Percentiles rank a stretch among this genome's conserved stretches.
Conservation (phyloP, 2,113 vertebrate species). For the Bubo bubo region DNA sequence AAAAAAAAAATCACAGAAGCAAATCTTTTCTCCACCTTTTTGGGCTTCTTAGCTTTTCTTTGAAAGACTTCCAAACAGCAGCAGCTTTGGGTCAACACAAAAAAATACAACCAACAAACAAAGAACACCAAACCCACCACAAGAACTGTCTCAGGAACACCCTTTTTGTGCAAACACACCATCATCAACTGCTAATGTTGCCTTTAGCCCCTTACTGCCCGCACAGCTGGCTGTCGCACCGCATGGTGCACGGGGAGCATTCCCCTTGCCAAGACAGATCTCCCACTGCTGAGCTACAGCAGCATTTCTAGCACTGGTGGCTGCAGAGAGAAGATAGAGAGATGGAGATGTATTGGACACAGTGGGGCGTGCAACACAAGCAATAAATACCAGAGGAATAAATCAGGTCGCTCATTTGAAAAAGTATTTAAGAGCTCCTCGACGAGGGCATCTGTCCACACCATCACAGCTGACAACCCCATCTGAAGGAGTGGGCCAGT, state of each 20-base stretch:
- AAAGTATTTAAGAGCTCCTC: not conserved
- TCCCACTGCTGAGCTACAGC: not conserved
- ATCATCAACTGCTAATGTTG: rapidly evolving
- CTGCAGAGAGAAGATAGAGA: not conserved
- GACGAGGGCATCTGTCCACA: rapidly evolving
- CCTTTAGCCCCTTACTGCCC: not conserved
- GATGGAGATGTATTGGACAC: not conserved
- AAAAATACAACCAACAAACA: not conserved
- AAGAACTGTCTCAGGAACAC: not conserved
- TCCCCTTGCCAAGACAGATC: rapidly evolving
- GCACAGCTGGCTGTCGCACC: rapidly evolving
- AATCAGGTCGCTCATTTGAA: not conserved
- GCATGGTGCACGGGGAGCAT: rapidly evolving
- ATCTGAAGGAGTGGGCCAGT: not conserved
- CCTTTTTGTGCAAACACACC: not conserved
- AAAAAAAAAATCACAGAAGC: not conserved
- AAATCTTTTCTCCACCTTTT: not conserved
- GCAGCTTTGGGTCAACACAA: not conserved
- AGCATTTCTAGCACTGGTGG: not conserved
- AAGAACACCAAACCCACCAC: not conserved
- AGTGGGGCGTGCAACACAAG: not conserved
- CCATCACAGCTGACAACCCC: not conserved
- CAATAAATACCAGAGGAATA: not conserved
- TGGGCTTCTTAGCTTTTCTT: not conserved
- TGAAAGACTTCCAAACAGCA: not conserved